Evolutionary conservation across 1,140 invertebrate genomes (phyloP), one percentile per base, ranked within the genome.

Genomic region (Acyrthosiphon pisum): DNA sequence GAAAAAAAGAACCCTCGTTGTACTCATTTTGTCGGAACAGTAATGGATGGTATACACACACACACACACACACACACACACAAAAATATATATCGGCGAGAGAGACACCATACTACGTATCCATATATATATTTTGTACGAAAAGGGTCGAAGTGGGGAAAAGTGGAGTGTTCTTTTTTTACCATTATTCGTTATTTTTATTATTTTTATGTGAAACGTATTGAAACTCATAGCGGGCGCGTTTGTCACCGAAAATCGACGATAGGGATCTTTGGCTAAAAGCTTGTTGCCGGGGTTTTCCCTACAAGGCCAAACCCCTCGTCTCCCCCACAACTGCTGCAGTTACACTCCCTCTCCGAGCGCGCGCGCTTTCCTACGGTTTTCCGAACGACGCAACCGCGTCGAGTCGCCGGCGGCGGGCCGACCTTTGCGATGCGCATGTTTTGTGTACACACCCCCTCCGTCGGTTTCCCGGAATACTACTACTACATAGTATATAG

Each of bases 221-320:
- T 88, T 88, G 86, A 88, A 88, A 87, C 26, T 18, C 41, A 84
- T 37, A 30, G 41, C 44, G 20, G 30, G 86, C 4, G 86, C 1
- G 53, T 60, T 90, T 30, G 50, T 90, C 89, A 41, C 30, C 53
- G 56, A 35, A 90, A 90, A 53, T 50, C 53, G 56, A 60, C 89
- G 89, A 41, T 46, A 41, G 53, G 22, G 50, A 90, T 60, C 50
- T 88, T 35, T 35, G 30, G 86, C 60, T 76, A 88, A 60, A 91
- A 91, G 90, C 90, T 91, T 91, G 90, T 91, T 91, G 90, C 89
- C 41, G 90, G 41, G 90, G 30, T 81, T 91, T 76, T 91, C 41
- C 48, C 7, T 81, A 30, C 90, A 91, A 91, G 90, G 90, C 41
- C 48, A 46, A 44, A 76, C 60, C 60, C 30, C 30, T 90, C 88